Percentiles rank a stretch among this genome's conserved stretches.
These are phyloP conservation scores for Epinephelus malabaricus DNA, from an alignment of 2,797 vertebrate species.

Conservation along the genomic window DNA sequence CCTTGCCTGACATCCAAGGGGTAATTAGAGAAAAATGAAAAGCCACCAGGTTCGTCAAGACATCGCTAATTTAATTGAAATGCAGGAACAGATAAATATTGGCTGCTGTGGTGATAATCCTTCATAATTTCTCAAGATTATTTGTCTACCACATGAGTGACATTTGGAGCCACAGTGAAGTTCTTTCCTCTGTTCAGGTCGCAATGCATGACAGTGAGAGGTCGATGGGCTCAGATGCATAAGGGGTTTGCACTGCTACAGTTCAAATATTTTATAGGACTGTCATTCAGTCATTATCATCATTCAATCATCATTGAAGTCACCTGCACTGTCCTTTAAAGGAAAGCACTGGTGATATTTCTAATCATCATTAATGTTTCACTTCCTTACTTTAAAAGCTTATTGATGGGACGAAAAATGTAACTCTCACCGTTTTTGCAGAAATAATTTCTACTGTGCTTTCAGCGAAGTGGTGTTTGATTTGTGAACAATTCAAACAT, in stretches of 20 bases:
- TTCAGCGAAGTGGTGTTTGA: conserved; percentile 4
- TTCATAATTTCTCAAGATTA: conserved; percentile 75
- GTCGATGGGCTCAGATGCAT: conserved; percentile 1
- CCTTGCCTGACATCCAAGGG: conserved; percentile 91
- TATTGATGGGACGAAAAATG: neutral
- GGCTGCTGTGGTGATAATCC: conserved; percentile 79
- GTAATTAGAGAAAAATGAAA: conserved; percentile 99
- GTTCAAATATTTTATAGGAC: neutral
- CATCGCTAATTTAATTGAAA: conserved; percentile 97
- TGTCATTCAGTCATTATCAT: neutral
- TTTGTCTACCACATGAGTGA: conserved; percentile 64
- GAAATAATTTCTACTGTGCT: neutral
- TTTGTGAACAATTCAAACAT: neutral
- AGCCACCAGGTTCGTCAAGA: conserved; percentile 90
- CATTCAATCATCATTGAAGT: neutral
- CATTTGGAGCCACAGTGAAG: conserved; percentile 59
- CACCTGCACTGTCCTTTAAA: neutral
- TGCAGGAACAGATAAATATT: conserved; percentile 91
- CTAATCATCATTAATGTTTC: conserved; percentile 5
- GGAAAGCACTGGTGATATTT: conserved; percentile 7
- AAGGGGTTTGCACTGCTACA: neutral
- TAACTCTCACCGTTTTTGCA: neutral
- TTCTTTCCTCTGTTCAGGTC: conserved; percentile 53
- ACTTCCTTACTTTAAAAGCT: conserved; percentile 19
- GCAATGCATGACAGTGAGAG: conserved; percentile 17